Percentiles rank a stretch among this genome's conserved stretches.
Conservation (phyloP, 2,113 vertebrate species). For the Burhinus oedicnemus region DNA sequence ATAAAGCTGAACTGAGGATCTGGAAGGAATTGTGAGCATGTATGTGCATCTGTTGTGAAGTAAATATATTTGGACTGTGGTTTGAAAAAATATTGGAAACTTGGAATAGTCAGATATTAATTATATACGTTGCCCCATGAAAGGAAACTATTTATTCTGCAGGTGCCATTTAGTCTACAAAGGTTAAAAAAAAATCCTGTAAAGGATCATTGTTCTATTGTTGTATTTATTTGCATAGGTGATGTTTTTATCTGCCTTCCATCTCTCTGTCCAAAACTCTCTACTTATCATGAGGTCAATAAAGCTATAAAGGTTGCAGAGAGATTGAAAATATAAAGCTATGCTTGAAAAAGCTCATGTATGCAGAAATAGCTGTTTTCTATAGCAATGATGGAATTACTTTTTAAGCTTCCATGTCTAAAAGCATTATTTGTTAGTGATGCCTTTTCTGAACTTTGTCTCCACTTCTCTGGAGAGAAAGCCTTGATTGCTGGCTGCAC, state of each 20-base stretch:
- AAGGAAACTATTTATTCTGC: background rate
- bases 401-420: background rate
- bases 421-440: background rate
- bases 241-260: background rate
- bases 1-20: background rate
- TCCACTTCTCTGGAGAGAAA: background rate
- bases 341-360: background rate
- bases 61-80: background rate
- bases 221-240: background rate
- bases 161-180: background rate
- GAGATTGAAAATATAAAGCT: background rate
- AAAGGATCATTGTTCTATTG: background rate
- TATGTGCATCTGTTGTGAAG: background rate
- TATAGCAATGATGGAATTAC: background rate
- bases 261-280: background rate
- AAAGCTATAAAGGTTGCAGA: background rate
- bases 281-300: background rate
- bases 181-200: background rate
- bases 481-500: background rate
- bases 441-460: background rate
- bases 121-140: background rate
- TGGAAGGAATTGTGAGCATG: background rate
- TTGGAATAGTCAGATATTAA: background rate
- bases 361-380: background rate
- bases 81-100: background rate